Percentiles rank a stretch among this genome's conserved stretches.
phyloP scores from a whole-genome alignment of 2,888 invertebrate genomes.

The Lingula anatina region DNA sequence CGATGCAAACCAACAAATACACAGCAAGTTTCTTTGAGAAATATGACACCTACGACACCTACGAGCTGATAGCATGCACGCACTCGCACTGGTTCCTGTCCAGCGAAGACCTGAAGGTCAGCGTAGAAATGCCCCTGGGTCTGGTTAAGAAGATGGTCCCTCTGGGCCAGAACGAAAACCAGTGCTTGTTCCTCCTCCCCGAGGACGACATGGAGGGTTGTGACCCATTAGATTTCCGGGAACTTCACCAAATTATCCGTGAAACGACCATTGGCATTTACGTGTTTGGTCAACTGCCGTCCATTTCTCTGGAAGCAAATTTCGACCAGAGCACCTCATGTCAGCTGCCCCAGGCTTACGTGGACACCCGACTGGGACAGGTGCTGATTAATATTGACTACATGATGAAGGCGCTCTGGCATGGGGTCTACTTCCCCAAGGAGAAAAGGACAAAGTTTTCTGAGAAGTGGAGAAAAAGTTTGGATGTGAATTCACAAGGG shows the following conservation, averaged over 20 bases:
- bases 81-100: constrained; percentile 47
- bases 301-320: constrained; percentile 46
- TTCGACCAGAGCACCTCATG: constrained; percentile 47
- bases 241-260: constrained; percentile 48
- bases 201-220: constrained; percentile 25
- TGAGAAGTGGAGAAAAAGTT: constrained; percentile 47
- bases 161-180: constrained; percentile 28
- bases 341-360: constrained; percentile 48
- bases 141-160: constrained; percentile 33
- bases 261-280: constrained; percentile 50
- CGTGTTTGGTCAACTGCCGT: constrained; percentile 49
- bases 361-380: constrained; percentile 48
- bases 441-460: constrained; percentile 50
- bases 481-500: constrained; percentile 44
- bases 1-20: too few species aligned
- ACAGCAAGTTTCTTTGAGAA: constrained; percentile 36
- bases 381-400: constrained; percentile 49
- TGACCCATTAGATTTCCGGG: constrained; percentile 36
- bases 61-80: constrained; percentile 41
- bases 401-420: constrained; percentile 52
- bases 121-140: constrained; percentile 46
- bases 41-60: constrained; percentile 45
- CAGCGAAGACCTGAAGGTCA: constrained; percentile 42
- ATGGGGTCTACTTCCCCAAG: constrained; percentile 48
- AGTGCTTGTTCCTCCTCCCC: constrained; percentile 30